Evolutionary conservation across 2,888 invertebrate genomes (phyloP).

Genomic region (Chelonus formosanus): DNA sequence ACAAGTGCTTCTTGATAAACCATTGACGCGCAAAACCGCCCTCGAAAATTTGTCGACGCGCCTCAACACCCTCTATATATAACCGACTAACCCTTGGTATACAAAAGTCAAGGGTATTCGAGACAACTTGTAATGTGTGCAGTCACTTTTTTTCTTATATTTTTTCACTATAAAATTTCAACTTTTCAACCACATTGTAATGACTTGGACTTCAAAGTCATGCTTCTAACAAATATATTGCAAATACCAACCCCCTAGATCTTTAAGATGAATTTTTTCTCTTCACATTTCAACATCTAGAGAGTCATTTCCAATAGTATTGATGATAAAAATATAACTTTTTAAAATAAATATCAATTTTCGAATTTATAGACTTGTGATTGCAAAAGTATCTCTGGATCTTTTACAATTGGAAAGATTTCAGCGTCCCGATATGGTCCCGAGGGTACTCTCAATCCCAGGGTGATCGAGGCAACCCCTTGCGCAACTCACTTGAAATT

Average conservation of each 20-base stretch:
- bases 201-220: neutral
- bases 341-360: conserved; percentile 33
- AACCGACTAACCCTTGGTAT: conserved; percentile 20
- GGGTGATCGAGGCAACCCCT: conserved; percentile 53
- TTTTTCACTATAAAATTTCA: neutral
- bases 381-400: conserved; percentile 5
- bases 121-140: conserved; percentile 5
- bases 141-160: neutral
- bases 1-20: conserved; percentile 66
- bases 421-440: conserved; percentile 26
- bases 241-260: too few species aligned
- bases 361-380: conserved; percentile 18
- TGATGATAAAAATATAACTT: too few species aligned
- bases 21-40: conserved; percentile 65
- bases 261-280: too few species aligned
- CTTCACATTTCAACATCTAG: too few species aligned
- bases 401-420: conserved; percentile 28
- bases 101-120: conserved; percentile 4
- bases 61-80: conserved; percentile 33
- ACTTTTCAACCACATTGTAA: too few species aligned
- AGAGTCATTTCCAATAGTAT: too few species aligned
- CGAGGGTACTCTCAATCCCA: conserved; percentile 31
- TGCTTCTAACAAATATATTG: neutral
- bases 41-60: conserved; percentile 59
- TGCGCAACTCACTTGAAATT: conserved; percentile 61